Evolutionary conservation across 92 coral and sea anemone species (phyloP).

Genomic region (Isaurus tuberculatus): DNA sequence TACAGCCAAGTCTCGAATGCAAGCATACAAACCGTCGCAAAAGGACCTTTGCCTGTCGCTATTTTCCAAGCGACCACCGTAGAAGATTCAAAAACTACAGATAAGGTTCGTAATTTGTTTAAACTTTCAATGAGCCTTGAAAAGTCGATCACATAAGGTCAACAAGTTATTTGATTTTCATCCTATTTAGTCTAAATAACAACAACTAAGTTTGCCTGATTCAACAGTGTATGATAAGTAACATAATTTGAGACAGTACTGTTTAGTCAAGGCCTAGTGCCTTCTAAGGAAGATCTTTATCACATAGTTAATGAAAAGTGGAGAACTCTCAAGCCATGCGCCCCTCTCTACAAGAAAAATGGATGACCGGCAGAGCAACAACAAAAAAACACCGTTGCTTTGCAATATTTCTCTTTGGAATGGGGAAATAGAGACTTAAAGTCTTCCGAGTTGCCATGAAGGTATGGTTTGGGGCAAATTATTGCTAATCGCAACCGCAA

Average conservation of each 20-base stretch:
- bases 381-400: not conserved
- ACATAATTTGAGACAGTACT: slow-evolving; percentile 45
- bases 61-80: slow-evolving; percentile 4
- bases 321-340: not conserved
- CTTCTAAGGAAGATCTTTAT: slow-evolving; percentile 68
- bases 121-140: slow-evolving; percentile 37
- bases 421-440: not conserved
- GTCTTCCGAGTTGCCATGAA: not conserved
- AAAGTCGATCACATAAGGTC: slow-evolving; percentile 47
- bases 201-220: slow-evolving; percentile 34
- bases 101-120: slow-evolving; percentile 47
- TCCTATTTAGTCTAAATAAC: slow-evolving; percentile 39
- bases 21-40: not conserved
- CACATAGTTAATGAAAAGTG: slow-evolving; percentile 61
- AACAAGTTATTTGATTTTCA: slow-evolving; percentile 51
- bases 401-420: not conserved
- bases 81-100: slow-evolving; percentile 18
- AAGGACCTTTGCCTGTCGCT: slow-evolving; percentile 2
- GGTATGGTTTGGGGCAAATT: not conserved
- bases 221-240: slow-evolving; percentile 51
- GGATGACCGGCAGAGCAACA: not conserved
- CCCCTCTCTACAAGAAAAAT: not conserved
- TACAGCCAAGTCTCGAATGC: slow-evolving; percentile 16
- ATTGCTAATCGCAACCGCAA: not conserved
- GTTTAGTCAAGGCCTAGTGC: slow-evolving; percentile 64